phyloP scores from a whole-genome alignment of 2,888 invertebrate species.

The Spilosoma lubricipeda region DNA sequence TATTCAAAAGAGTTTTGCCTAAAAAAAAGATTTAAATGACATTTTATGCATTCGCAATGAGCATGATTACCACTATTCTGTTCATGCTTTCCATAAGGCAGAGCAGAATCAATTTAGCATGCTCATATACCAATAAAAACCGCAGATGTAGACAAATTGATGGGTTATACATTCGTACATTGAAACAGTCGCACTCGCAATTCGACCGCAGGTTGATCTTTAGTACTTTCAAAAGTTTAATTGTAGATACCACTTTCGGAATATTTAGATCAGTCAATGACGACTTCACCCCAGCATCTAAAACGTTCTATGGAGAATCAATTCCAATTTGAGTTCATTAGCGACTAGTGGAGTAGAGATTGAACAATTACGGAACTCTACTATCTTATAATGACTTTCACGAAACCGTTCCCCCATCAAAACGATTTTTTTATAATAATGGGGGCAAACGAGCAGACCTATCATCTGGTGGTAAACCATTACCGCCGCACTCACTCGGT shows the following conservation, averaged over 20 bases:
- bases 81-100: too few relatives aligned
- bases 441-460: too few relatives aligned
- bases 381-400: background rate
- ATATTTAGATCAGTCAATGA: too few relatives aligned
- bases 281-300: background rate
- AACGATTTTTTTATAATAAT: too few relatives aligned
- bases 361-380: background rate
- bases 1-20: background rate
- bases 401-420: background rate
- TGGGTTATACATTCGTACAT: background rate
- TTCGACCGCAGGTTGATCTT: background rate
- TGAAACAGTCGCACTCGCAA: background rate
- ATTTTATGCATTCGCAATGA: too few relatives aligned
- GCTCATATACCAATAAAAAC: too few relatives aligned
- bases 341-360: background rate
- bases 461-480: too few relatives aligned
- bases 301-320: background rate
- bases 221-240: background rate
- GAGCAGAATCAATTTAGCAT: too few relatives aligned
- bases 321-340: background rate
- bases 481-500: too few relatives aligned
- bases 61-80: too few relatives aligned
- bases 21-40: too few relatives aligned
- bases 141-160: background rate
- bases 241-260: background rate